Conservation (phyloP, 1,140 invertebrate species). For the Microplitis mediator region DNA sequence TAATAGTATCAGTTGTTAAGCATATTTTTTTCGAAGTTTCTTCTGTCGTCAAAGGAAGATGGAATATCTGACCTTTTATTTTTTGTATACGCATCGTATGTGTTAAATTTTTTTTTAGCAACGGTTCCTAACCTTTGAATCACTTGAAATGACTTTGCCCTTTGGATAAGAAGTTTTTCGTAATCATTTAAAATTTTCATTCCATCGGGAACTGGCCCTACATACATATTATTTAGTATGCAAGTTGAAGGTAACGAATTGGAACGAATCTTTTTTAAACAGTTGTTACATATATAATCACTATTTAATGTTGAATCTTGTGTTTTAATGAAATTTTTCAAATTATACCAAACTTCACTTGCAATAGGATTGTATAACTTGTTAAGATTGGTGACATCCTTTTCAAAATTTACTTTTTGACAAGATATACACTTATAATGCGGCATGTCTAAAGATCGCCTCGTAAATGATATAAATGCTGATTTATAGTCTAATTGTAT, state of each 20-base stretch:
- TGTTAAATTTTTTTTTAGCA: background rate
- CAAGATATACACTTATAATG: conserved; percentile 6
- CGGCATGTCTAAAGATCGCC: background rate
- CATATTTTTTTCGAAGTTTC: conserved; percentile 25
- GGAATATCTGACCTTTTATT: conserved; percentile 31
- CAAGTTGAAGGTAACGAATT: conserved; percentile 26
- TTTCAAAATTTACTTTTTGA: background rate
- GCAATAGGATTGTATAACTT: conserved; percentile 4
- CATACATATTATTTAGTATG: conserved; percentile 33
- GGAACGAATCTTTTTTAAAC: conserved; percentile 24
- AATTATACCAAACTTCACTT: conserved; percentile 7
- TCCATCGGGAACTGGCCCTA: conserved; percentile 17
- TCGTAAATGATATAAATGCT: background rate
- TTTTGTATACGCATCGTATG: background rate
- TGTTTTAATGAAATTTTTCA: background rate
- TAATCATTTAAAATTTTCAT: conserved; percentile 36
- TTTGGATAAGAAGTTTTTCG: conserved; percentile 36
- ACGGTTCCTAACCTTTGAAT: background rate
- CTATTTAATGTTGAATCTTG: conserved; percentile 14
- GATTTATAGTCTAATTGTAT: background rate
- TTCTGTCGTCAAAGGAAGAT: conserved; percentile 3
- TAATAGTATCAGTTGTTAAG: background rate
- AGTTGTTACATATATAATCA: conserved; percentile 31
- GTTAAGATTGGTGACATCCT: conserved; percentile 1
- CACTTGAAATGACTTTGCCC: conserved; percentile 1